Evolutionary conservation across 2,888 invertebrate species (phyloP).

Genomic region (Platycheirus rosarum): DNA sequence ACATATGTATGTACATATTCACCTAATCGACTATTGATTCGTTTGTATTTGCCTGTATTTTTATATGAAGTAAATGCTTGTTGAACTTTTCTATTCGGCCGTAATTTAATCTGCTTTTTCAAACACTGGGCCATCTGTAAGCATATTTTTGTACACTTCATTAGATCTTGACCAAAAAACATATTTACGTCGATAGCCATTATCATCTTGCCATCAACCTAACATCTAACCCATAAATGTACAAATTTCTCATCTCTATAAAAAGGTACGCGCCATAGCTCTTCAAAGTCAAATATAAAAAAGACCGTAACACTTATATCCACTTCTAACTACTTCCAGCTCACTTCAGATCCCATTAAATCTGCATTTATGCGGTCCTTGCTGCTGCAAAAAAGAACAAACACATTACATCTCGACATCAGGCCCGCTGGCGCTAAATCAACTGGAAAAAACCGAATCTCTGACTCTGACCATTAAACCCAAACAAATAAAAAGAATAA

Average conservation of each 20-base stretch:
- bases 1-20: too few species aligned
- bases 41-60: too few species aligned
- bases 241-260: slow-evolving; percentile 25
- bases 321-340: slow-evolving; percentile 52
- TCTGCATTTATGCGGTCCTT: slow-evolving; percentile 26
- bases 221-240: slow-evolving; percentile 54
- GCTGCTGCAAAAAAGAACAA: slow-evolving; percentile 37
- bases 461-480: slow-evolving; percentile 65
- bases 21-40: too few species aligned
- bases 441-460: slow-evolving; percentile 63
- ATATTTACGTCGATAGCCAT: slow-evolving; percentile 24
- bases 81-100: too few species aligned
- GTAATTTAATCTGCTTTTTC: too few species aligned
- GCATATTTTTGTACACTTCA: slow-evolving; percentile 34
- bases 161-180: slow-evolving; percentile 43
- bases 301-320: slow-evolving; percentile 54
- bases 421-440: slow-evolving; percentile 42
- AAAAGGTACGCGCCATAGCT: slow-evolving; percentile 52
- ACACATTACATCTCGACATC: neutral
- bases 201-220: slow-evolving; percentile 4
- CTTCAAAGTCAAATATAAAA: slow-evolving; percentile 49
- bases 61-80: too few species aligned
- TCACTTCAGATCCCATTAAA: slow-evolving; percentile 59
- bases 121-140: too few species aligned
- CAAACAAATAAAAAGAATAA: neutral